Conservation (phyloP, 2,113 vertebrate species). For the Zingel zingel region DNA sequence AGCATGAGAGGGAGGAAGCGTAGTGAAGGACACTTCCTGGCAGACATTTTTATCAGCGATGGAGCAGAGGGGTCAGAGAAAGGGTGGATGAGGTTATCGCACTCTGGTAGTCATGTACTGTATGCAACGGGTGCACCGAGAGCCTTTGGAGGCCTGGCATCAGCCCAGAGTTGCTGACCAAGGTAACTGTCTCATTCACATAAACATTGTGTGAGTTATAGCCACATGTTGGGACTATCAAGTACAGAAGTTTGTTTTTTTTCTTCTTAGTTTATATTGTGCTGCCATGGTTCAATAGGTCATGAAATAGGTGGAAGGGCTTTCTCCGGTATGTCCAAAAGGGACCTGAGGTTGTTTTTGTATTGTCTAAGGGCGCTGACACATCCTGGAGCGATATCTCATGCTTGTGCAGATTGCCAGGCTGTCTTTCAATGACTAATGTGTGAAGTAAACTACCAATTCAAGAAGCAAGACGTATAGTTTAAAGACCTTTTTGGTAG, state of each 20-base stretch:
- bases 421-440: slow-evolving; percentile 60
- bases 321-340: slow-evolving; percentile 51
- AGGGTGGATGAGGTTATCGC: slow-evolving; percentile 79
- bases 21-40: slow-evolving; percentile 82
- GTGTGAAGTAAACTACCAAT: slow-evolving; percentile 29
- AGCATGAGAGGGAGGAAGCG: slow-evolving; percentile 91
- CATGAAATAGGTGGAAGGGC: slow-evolving; percentile 64
- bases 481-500: slow-evolving; percentile 47
- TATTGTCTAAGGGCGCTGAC: slow-evolving; percentile 76
- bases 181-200: slow-evolving; percentile 77
- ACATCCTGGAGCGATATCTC: slow-evolving; percentile 69
- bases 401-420: slow-evolving; percentile 47
- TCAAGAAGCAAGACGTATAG: slow-evolving; percentile 12
- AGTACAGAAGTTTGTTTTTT: slow-evolving; percentile 73
- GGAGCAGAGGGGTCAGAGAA: slow-evolving; percentile 73
- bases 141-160: slow-evolving; percentile 50
- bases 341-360: slow-evolving; percentile 68
- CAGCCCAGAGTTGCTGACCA: slow-evolving; percentile 73
- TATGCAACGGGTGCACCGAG: slow-evolving; percentile 33
- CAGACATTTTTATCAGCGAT: slow-evolving; percentile 84
- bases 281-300: slow-evolving; percentile 57
- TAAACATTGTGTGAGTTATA: slow-evolving; percentile 83
- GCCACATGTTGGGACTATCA: slow-evolving; percentile 57
- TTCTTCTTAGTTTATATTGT: slow-evolving; percentile 79
- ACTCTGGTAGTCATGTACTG: slow-evolving; percentile 48